Evolutionary conservation across 2,888 invertebrate genomes (phyloP).

Genomic region (Ennomos erosarius): DNA sequence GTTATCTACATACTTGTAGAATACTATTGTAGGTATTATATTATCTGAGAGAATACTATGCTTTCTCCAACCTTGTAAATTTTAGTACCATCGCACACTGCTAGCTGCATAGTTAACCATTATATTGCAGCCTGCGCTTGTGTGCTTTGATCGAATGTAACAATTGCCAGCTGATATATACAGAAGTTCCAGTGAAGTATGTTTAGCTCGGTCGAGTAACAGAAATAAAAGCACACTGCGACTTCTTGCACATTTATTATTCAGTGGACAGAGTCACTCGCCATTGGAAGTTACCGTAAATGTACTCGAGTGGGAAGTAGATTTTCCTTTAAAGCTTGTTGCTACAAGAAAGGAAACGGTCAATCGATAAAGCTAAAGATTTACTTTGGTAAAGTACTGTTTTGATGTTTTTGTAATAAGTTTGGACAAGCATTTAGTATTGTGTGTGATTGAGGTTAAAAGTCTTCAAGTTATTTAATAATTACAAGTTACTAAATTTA

Average conservation of each 20-base stretch:
- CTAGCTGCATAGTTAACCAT: no score
- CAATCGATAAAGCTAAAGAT: conserved; percentile 44
- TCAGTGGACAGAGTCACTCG: conserved; percentile 71
- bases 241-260: conserved; percentile 71
- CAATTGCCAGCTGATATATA: conserved; percentile 1
- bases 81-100: no score
- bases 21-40: no score
- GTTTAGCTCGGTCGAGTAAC: conserved; percentile 44
- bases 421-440: no score
- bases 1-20: no score
- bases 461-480: no score
- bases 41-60: no score
- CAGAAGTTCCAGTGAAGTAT: conserved; percentile 33
- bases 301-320: conserved; percentile 64
- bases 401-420: background rate
- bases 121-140: no score
- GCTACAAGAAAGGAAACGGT: conserved; percentile 52
- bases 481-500: no score
- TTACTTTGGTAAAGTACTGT: conserved; percentile 20
- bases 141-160: conserved; percentile 12
- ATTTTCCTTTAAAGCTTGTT: conserved; percentile 68
- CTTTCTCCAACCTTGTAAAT: no score
- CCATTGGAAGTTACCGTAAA: conserved; percentile 59
- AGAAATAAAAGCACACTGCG: conserved; percentile 61
- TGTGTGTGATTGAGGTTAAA: no score